Evolutionary conservation across 2,113 vertebrate species (phyloP).

Genomic region (Otolemur garnettii): DNA sequence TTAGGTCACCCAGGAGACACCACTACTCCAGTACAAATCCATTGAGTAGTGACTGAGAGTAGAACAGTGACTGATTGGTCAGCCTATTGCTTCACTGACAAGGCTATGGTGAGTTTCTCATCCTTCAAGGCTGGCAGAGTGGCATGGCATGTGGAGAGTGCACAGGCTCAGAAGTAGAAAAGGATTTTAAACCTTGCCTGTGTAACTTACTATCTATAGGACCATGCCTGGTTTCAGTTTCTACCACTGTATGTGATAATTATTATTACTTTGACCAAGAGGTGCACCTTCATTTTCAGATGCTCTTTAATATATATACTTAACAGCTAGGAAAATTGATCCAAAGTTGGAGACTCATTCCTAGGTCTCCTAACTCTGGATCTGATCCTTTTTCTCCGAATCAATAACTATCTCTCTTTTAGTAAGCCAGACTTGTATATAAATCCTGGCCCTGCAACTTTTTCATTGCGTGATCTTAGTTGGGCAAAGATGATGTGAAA

Average conservation of each 20-base stretch:
- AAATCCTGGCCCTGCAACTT: neutral
- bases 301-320: neutral
- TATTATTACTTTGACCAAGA: neutral
- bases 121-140: neutral
- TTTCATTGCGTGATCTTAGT: neutral
- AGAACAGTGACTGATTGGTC: neutral
- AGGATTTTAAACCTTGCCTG: neutral
- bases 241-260: neutral
- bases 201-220: neutral
- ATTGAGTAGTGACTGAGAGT: neutral
- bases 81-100: neutral
- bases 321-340: neutral
- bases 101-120: neutral
- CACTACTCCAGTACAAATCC: neutral
- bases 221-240: neutral
- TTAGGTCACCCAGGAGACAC: neutral
- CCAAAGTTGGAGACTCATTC: neutral
- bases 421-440: neutral
- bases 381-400: neutral
- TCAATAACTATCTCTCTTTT: neutral
- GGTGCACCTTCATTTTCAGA: neutral
- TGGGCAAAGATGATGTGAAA: neutral
- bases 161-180: neutral
- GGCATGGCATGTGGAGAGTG: neutral
- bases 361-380: neutral